Evolutionary conservation across 2,888 invertebrate species (phyloP), one percentile per base, ranked within the genome.

Genomic region (Cynaeus angustus): DNA sequence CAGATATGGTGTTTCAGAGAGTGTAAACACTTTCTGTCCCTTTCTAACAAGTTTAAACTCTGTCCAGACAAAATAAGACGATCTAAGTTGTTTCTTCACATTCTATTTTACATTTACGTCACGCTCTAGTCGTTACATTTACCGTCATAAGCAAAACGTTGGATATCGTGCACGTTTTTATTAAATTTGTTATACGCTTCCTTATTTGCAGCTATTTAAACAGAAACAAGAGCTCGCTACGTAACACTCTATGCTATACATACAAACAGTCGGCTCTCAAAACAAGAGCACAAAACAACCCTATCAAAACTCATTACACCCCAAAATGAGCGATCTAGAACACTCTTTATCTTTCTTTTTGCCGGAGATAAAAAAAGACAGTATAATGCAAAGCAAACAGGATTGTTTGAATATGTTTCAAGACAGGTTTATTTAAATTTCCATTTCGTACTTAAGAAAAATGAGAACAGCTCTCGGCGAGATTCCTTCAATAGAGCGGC

Each of bases 311-410:
- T 28, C 21, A 30, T 30, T 14, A 6, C 5, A 45, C 12, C 8
- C 9, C n/a, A 52, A 65, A 64, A 41, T 43, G 43, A 64, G 21
- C 38, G n/a, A 37, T 38, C 46, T 26, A 37, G 14, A 64, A 38
- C 9, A 41, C 14, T 28, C 26, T 64, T 43, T 50, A 64, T 41
- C 13, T 43, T 14, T 46, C 50, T 50, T 62, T 58, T 58, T 28
- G 55, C 48, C 58, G 56, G 64, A 58, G 69, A 45, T 50, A 69
- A 56, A 72, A 72, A 72, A 66, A 72, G 74, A 74, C 70, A 66
- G 64, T 72, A 73, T 75, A 74, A 75, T 75, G 75, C 59, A 75
- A 74, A 72, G 75, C 72, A 73, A 75, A 75, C 75, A 75, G 68
- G 69, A 73, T 73, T 75, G 74, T 75, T 75, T 72, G 72, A 69